phyloP scores from a whole-genome alignment of 2,113 vertebrate genomes.

The Sprattus sprattus region DNA sequence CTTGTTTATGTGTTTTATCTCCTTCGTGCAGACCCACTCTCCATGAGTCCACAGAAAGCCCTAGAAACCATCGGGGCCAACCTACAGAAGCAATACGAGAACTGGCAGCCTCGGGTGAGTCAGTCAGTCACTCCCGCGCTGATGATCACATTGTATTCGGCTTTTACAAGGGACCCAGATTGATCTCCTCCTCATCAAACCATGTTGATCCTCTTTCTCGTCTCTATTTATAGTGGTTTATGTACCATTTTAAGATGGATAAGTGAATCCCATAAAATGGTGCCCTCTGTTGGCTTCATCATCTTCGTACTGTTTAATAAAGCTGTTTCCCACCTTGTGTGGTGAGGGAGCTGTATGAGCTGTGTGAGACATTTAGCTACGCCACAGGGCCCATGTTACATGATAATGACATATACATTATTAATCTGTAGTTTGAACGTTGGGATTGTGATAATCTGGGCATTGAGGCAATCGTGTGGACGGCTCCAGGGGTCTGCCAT shows the following conservation, averaged over 20 bases:
- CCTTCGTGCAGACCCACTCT: constrained; percentile 86
- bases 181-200: background rate
- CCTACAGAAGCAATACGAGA: constrained; percentile 98
- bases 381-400: background rate
- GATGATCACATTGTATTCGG: background rate
- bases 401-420: background rate
- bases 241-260: background rate
- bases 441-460: background rate
- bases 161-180: background rate
- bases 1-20: constrained; percentile 33
- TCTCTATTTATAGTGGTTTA: background rate
- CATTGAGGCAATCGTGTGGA: background rate
- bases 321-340: background rate
- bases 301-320: background rate
- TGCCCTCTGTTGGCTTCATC: background rate
- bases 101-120: constrained; percentile 97
- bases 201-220: background rate
- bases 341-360: background rate
- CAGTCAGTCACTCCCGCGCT: constrained; percentile 54
- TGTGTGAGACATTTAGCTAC: background rate
- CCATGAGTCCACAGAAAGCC: constrained; percentile 98
- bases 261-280: background rate
- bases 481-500: background rate
- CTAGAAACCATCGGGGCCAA: constrained; percentile 97
- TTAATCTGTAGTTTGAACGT: background rate